Evolutionary conservation across 2,797 vertebrate genomes (phyloP).

Genomic region (Spinibarbus caldwelli): DNA sequence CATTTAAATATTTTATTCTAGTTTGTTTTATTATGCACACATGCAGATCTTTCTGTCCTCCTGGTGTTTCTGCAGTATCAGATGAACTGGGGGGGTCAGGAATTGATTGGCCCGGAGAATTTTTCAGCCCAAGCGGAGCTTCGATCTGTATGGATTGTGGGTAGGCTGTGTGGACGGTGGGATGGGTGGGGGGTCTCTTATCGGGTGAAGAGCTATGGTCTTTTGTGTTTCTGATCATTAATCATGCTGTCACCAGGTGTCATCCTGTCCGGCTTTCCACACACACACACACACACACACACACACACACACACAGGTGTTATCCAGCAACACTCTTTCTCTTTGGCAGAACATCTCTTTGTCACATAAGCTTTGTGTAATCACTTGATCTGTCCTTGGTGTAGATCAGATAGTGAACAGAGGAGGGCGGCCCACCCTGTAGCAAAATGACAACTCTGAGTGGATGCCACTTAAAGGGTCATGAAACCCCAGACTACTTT

Average conservation of each 20-base stretch:
- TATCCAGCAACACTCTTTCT: slow-evolving; percentile 28
- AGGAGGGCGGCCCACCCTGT: slow-evolving; percentile 24
- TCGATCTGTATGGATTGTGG: slow-evolving; percentile 66
- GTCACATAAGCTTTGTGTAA: slow-evolving; percentile 64
- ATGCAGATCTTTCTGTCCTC: slow-evolving; percentile 50
- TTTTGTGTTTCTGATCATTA: slow-evolving; percentile 71
- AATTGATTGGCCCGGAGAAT: slow-evolving; percentile 69
- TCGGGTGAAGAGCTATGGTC: slow-evolving; percentile 61
- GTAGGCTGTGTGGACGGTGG: slow-evolving; percentile 55
- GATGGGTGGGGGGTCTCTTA: slow-evolving; percentile 61
- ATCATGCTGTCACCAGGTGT: slow-evolving; percentile 71
- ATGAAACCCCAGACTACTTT: no score
- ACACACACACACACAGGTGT: slow-evolving; percentile 30
- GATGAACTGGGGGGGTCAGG: slow-evolving; percentile 47
- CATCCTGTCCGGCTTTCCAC: slow-evolving; percentile 42
- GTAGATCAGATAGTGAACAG: slow-evolving; percentile 63
- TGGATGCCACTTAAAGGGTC: not conserved
- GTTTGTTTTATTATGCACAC: not conserved
- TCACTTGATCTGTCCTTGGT: slow-evolving; percentile 70
- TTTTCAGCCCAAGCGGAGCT: slow-evolving; percentile 57
- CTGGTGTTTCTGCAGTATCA: slow-evolving; percentile 61
- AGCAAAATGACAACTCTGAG: not conserved
- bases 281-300: slow-evolving; percentile 12
- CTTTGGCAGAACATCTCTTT: slow-evolving; percentile 14
- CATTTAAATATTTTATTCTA: not conserved